Conservation (phyloP, 1,140 invertebrate genomes). For the Radopholus similis region DNA sequence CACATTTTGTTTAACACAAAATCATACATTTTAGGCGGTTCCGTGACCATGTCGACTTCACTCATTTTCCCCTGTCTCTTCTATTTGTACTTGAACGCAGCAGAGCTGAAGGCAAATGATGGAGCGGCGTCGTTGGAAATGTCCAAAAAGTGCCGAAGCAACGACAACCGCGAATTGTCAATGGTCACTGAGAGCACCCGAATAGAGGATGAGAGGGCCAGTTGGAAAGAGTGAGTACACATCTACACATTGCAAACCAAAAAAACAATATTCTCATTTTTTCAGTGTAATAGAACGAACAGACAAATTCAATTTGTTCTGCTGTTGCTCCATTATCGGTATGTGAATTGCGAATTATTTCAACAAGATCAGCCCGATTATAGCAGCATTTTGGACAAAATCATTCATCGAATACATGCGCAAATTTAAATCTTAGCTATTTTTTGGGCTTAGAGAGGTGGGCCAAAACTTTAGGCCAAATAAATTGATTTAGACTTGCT, state of each 20-base stretch:
- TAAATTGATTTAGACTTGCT: no score
- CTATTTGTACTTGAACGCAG: constrained; percentile 46
- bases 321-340: constrained; percentile 46
- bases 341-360: constrained; percentile 8
- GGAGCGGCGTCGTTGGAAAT: constrained; percentile 6
- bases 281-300: constrained; percentile 43
- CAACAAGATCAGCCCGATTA: neutral
- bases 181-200: neutral
- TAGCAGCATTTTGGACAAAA: no score
- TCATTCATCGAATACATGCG: no score
- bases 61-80: constrained; percentile 60
- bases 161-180: constrained; percentile 6
- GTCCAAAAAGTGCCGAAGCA: neutral
- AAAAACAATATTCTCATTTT: no score
- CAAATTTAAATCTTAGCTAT: no score
- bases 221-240: constrained; percentile 8
- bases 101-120: constrained; percentile 13
- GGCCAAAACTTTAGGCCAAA: no score
- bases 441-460: no score
- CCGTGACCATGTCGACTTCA: constrained; percentile 65
- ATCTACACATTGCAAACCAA: no score
- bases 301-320: constrained; percentile 24
- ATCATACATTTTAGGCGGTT: constrained; percentile 67
- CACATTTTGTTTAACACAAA: no score
- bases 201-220: constrained; percentile 15